Conservation (phyloP, 1,140 invertebrate genomes). For the Papilio helenus region DNA sequence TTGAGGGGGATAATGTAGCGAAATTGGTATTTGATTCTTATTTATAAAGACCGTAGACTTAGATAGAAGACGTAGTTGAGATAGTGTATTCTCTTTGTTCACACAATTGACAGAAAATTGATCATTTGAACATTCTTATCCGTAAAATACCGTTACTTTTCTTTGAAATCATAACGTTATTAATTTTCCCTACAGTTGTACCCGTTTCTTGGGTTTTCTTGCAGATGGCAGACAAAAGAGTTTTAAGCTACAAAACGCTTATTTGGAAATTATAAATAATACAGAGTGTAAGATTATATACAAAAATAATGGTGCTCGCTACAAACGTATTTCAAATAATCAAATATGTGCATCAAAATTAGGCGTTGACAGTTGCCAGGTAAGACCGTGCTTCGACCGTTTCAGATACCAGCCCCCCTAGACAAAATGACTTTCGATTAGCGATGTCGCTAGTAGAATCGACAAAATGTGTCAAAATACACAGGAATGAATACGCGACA, state of each 20-base stretch:
- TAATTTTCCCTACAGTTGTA: not conserved
- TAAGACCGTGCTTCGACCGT: conserved; percentile 37
- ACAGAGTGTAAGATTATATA: conserved; percentile 31
- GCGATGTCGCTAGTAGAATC: too few relatives aligned
- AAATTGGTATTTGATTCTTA: too few relatives aligned
- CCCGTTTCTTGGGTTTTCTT: not conserved
- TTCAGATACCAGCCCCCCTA: conserved; percentile 26
- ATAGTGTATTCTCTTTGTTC: too few relatives aligned
- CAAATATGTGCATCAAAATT: conserved; percentile 52
- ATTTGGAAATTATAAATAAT: conserved; percentile 36
- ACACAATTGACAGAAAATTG: too few relatives aligned
- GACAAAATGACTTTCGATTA: too few relatives aligned
- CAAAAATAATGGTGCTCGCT: not conserved
- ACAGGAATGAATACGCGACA: too few relatives aligned
- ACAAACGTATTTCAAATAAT: conserved; percentile 1
- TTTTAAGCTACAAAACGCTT: conserved; percentile 16
- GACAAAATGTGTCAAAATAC: too few relatives aligned
- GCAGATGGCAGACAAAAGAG: not conserved
- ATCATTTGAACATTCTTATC: too few relatives aligned
- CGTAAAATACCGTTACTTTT: not conserved
- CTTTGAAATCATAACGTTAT: not conserved
- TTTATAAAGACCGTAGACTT: not conserved
- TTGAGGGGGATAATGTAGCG: too few relatives aligned
- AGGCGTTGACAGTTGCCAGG: conserved; percentile 53
- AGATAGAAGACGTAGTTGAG: too few relatives aligned